Conservation (phyloP, 2,113 vertebrate genomes). For the Cyanoramphus novaezelandiae region DNA sequence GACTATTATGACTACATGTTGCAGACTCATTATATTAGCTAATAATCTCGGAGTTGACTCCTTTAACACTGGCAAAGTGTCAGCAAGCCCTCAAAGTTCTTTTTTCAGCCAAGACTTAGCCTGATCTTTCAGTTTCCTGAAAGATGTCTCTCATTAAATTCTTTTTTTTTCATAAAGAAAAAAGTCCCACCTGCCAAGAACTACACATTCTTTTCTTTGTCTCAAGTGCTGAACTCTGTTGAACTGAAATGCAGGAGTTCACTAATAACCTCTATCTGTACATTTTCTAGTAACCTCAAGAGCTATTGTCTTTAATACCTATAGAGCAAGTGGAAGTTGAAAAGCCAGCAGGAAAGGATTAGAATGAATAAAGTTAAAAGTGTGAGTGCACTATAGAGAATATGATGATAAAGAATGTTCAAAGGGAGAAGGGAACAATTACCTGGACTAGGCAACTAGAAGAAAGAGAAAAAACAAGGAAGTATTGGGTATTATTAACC, state of each 20-base stretch:
- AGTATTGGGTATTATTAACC: not conserved
- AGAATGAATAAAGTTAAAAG: not conserved
- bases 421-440: not conserved
- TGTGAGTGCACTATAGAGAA: not conserved
- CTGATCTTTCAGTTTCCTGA: constrained; percentile 2
- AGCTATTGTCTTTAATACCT: not conserved
- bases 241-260: not conserved
- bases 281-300: not conserved
- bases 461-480: not conserved
- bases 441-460: not conserved
- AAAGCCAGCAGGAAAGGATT: not conserved
- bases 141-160: not conserved
- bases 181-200: not conserved
- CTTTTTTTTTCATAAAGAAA: not conserved
- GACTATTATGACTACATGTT: not conserved
- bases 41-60: not conserved
- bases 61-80: not conserved
- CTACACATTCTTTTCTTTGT: not conserved
- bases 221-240: not conserved
- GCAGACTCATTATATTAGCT: not conserved
- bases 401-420: not conserved
- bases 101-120: not conserved
- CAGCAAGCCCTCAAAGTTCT: not conserved
- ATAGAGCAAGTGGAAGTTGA: not conserved
- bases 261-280: not conserved